Percentiles rank a stretch among this genome's conserved stretches.
phyloP scores from a whole-genome alignment of 2,113 vertebrate genomes.

The Scytalopus superciliaris region DNA sequence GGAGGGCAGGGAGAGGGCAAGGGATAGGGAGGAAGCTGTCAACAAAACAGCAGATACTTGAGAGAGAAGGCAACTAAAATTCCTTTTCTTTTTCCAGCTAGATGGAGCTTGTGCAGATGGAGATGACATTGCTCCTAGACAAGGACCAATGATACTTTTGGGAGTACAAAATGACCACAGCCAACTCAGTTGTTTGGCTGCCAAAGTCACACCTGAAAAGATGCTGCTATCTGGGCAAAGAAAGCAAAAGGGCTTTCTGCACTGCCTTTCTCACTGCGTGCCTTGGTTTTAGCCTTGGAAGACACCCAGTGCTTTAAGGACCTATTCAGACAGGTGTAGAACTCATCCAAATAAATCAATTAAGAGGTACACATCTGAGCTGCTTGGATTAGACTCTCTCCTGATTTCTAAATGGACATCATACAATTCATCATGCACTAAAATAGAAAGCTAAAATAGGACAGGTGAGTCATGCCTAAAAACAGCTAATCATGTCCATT shows the following conservation, averaged over 20 bases:
- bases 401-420: neutral
- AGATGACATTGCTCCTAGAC: neutral
- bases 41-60: neutral
- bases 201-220: neutral
- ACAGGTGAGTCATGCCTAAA: neutral
- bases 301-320: neutral
- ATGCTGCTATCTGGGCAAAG: neutral
- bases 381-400: neutral
- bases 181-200: neutral
- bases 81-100: neutral
- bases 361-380: neutral
- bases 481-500: neutral
- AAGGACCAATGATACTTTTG: neutral
- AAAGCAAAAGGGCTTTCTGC: neutral
- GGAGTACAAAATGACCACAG: neutral
- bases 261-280: neutral
- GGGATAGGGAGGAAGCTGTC: neutral
- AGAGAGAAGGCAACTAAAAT: neutral
- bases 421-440: neutral
- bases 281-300: neutral
- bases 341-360: neutral
- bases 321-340: neutral
- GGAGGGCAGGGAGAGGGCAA: neutral
- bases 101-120: neutral
- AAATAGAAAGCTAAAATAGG: neutral